phyloP scores from a whole-genome alignment of 1,140 invertebrate species.

The Drosophila saltans region DNA sequence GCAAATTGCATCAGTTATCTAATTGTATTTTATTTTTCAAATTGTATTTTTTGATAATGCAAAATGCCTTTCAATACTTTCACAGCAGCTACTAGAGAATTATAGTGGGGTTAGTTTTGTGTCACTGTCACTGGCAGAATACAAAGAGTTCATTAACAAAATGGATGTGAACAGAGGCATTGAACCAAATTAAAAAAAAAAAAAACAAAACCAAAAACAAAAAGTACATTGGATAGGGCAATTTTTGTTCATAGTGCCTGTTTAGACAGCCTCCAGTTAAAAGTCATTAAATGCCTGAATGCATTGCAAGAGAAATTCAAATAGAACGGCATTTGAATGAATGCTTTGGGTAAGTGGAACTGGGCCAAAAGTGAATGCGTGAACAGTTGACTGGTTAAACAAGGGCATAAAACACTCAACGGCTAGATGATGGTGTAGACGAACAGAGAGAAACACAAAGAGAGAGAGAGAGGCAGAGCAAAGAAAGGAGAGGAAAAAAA shows the following conservation, averaged over 20 bases:
- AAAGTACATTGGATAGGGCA: not conserved
- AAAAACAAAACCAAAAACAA: not conserved
- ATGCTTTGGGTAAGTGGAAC: constrained; percentile 43
- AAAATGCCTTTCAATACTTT: not conserved
- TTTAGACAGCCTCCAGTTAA: constrained; percentile 24
- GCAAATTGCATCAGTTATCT: not conserved
- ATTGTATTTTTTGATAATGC: not conserved
- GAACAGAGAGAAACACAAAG: not conserved
- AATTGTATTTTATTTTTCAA: constrained; percentile 36
- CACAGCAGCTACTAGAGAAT: not conserved
- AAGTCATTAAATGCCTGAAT: constrained; percentile 48
- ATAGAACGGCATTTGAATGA: constrained; percentile 43
- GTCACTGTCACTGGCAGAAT: constrained; percentile 3
- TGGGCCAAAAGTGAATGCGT: constrained; percentile 49
- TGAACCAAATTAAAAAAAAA: constrained; percentile 17
- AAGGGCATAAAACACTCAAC: constrained; percentile 44
- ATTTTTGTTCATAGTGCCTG: constrained; percentile 11
- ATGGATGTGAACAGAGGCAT: constrained; percentile 9
- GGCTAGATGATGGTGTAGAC: constrained; percentile 1
- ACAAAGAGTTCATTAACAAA: constrained; percentile 26
- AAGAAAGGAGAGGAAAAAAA: not conserved
- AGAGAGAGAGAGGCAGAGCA: not conserved
- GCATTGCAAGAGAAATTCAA: constrained; percentile 52
- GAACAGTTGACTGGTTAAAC: constrained; percentile 57
- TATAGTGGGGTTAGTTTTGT: not conserved